phyloP scores from a whole-genome alignment of 2,113 vertebrate species.

The Campylomormyrus tamandua region DNA sequence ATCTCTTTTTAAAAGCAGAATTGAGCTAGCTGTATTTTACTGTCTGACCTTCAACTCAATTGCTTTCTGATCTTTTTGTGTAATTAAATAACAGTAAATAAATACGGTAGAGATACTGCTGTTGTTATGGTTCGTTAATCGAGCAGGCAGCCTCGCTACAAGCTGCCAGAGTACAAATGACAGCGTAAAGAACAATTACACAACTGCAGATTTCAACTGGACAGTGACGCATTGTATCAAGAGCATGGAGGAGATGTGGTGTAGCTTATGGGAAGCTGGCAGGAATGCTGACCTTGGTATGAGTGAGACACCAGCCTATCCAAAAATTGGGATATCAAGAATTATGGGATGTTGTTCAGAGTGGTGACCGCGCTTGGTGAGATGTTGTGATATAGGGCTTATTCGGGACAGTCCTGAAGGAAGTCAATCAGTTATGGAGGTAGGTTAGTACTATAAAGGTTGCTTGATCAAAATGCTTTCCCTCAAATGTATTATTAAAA shows the following conservation, averaged over 20 bases:
- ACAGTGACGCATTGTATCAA: not conserved
- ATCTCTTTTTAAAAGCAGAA: not conserved
- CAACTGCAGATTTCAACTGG: not conserved
- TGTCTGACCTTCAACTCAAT: slow-evolving; percentile 12
- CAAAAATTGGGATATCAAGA: not conserved
- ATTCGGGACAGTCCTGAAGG: not conserved
- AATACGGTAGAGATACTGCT: not conserved
- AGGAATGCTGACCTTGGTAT: not conserved
- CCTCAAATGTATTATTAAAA: not conserved
- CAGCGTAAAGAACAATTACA: not conserved
- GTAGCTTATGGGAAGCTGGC: not conserved
- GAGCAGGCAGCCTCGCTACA: not conserved
- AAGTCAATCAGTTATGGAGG: not conserved
- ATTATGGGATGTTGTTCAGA: not conserved
- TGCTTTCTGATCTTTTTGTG: slow-evolving; percentile 16
- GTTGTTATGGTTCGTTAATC: not conserved
- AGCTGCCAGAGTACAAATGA: not conserved
- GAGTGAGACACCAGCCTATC: not conserved
- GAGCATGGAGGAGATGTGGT: not conserved
- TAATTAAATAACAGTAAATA: slow-evolving; percentile 14
- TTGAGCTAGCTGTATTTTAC: not conserved
- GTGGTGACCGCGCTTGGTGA: not conserved
- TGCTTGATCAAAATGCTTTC: not conserved
- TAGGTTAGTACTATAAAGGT: not conserved
- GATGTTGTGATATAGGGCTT: not conserved